phyloP scores from a whole-genome alignment of 2,797 vertebrate species.

The Mus spretus region DNA sequence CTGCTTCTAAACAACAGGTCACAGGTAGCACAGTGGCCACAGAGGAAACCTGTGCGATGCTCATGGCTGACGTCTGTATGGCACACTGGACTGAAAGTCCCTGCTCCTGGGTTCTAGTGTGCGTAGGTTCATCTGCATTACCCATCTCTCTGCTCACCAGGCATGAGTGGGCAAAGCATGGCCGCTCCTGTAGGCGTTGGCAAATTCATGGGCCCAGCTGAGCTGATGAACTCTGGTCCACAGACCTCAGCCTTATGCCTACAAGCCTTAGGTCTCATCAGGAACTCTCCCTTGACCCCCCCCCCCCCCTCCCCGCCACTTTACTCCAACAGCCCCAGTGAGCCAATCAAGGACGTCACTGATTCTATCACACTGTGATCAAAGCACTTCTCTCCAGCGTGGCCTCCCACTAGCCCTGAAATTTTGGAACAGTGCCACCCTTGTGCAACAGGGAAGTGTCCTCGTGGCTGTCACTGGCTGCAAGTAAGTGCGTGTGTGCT shows the following conservation, averaged over 20 bases:
- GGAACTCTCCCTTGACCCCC: not conserved
- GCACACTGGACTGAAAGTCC: not conserved
- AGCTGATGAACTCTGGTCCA: not conserved
- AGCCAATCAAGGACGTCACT: too few relatives aligned
- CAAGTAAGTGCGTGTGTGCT: too few relatives aligned
- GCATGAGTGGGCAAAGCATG: not conserved
- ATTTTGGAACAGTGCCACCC: too few relatives aligned
- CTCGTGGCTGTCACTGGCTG: not conserved
- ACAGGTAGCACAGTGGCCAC: not conserved
- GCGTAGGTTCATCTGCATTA: not conserved
- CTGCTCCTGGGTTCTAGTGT: not conserved
- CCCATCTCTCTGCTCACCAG: not conserved
- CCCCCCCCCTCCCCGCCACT: not conserved
- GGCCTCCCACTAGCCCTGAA: not conserved
- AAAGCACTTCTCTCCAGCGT: not conserved
- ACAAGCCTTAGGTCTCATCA: not conserved
- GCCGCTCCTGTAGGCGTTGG: not conserved
- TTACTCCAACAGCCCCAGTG: not conserved
- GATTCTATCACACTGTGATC: not conserved
- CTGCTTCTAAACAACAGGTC: not conserved
- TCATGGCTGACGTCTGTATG: too few relatives aligned
- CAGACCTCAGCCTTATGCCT: not conserved
- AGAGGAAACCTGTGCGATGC: not conserved
- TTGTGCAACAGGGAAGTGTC: not conserved
- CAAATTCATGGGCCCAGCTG: not conserved